A percentile compares a stretch with the other conserved stretches of the same genome.
Conservation (phyloP, 2,797 vertebrate species). For the Crypturellus tataupa region DNA sequence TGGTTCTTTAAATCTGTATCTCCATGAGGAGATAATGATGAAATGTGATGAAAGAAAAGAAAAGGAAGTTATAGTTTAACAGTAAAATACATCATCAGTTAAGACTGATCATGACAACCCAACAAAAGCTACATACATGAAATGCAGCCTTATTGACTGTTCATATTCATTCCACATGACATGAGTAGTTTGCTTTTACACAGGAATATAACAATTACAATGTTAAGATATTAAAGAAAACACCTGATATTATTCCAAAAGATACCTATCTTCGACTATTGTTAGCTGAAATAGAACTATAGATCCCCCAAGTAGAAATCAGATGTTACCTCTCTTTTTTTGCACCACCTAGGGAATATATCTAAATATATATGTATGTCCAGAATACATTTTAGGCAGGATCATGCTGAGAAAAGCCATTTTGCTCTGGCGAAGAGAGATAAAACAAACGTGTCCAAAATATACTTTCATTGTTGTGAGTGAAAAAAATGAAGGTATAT, state of each 20-base stretch:
- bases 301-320: background rate
- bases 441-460: conserved; percentile 10
- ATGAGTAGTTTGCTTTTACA: background rate
- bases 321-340: background rate
- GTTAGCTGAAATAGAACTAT: background rate
- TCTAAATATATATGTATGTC: background rate
- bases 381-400: background rate
- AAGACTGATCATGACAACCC: background rate
- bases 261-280: background rate
- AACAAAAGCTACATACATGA: background rate
- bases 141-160: background rate
- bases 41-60: background rate
- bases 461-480: fast-evolving
- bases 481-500: background rate
- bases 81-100: background rate
- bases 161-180: background rate
- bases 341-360: background rate
- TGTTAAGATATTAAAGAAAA: background rate
- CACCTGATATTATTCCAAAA: background rate
- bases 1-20: background rate
- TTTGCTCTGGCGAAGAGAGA: background rate
- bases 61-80: background rate
- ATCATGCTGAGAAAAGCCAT: conserved; percentile 1
- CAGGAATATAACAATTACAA: background rate
- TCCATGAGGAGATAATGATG: too few relatives aligned